Percentiles rank a stretch among this genome's conserved stretches.
Conservation (phyloP, 2,888 invertebrate species). For the Rhamnusium bicolor region DNA sequence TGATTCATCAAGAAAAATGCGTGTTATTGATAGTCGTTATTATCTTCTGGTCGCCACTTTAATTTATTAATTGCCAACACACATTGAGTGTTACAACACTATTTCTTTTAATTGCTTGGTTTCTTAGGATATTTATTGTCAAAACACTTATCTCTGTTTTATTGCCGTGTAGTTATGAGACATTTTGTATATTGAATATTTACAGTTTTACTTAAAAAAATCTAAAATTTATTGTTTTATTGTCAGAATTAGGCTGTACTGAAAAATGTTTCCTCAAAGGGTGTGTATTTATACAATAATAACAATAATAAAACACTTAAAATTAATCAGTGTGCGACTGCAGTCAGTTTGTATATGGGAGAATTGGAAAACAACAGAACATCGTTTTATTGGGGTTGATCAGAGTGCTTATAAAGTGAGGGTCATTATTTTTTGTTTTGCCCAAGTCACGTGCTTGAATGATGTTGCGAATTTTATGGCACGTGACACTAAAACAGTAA, state of each 20-base stretch:
- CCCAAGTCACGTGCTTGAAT: constrained; percentile 53
- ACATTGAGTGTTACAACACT: background rate
- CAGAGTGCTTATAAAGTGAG: constrained; percentile 13
- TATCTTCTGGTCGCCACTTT: background rate
- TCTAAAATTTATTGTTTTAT: too few species aligned
- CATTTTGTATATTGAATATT: too few species aligned
- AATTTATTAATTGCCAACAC: constrained; percentile 3
- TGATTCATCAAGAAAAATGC: constrained; percentile 1
- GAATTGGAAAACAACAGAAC: background rate
- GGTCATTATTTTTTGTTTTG: constrained; percentile 50
- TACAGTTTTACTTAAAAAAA: too few species aligned
- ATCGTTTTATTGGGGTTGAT: constrained; percentile 2
- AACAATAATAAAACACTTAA: too few species aligned
- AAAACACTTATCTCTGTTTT: too few species aligned
- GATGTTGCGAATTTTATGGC: constrained; percentile 55
- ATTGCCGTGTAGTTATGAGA: too few species aligned
- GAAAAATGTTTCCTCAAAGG: too few species aligned
- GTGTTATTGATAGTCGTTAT: constrained; percentile 9
- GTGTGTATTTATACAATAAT: too few species aligned
- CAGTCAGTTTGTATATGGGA: too few species aligned
- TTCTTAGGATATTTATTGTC: too few species aligned
- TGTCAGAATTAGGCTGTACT: too few species aligned
- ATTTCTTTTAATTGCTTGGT: background rate
- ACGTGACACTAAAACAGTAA: constrained; percentile 45
- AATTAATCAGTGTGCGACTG: too few species aligned